Conservation (phyloP, 2,888 invertebrate species). For the Ichneumon xanthorius region DNA sequence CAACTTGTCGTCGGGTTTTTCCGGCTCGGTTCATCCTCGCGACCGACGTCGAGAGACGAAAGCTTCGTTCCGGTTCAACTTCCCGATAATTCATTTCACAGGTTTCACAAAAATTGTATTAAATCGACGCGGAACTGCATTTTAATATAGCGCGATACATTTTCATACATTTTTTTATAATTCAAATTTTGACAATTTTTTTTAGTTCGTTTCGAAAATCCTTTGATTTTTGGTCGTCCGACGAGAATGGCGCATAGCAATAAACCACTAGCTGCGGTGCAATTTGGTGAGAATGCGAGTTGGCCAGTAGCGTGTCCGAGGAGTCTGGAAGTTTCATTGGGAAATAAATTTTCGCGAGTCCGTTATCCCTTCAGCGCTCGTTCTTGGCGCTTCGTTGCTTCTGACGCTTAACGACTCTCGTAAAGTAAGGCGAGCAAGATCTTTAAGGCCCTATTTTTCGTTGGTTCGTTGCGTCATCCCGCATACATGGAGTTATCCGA, state of each 20-base stretch:
- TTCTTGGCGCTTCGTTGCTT: neutral
- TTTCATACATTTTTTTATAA: too few species aligned
- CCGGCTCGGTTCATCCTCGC: conserved; percentile 16
- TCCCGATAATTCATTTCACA: too few species aligned
- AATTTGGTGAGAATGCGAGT: conserved; percentile 29
- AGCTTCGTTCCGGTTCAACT: neutral
- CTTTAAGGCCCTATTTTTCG: neutral
- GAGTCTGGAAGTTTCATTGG: conserved; percentile 31
- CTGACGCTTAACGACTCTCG: conserved; percentile 21
- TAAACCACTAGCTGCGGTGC: neutral
- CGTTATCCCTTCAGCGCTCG: conserved; percentile 1
- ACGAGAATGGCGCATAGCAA: conserved; percentile 15
- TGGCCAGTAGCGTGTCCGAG: neutral
- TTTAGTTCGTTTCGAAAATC: neutral
- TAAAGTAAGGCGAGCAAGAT: conserved; percentile 17
- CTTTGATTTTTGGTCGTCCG: neutral
- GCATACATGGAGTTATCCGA: neutral
- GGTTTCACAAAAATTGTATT: too few species aligned
- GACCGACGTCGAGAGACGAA: neutral
- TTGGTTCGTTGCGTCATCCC: too few species aligned
- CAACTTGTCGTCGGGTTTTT: conserved; percentile 53
- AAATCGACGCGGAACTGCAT: too few species aligned
- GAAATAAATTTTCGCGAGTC: conserved; percentile 45
- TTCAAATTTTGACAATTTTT: neutral
- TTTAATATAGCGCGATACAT: too few species aligned